A percentile compares a stretch with the other conserved stretches of the same genome.
These are phyloP conservation scores for Podarcis raffonei DNA, from an alignment of 2,113 vertebrate species.

Conservation along the genomic window DNA sequence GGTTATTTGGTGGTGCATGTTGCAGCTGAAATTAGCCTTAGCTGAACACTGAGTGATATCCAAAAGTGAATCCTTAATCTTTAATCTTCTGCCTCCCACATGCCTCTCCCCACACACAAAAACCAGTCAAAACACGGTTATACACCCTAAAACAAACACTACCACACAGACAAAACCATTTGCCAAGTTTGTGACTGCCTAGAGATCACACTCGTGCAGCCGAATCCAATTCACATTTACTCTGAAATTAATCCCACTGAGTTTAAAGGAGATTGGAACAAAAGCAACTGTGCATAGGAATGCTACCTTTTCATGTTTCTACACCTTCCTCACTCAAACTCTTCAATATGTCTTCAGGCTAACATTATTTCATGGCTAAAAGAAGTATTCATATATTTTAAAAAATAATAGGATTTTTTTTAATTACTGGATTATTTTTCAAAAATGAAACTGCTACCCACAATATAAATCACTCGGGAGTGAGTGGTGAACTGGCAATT, in stretches of 20 bases:
- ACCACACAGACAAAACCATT: too few species aligned
- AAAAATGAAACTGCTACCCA: neutral
- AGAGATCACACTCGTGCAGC: neutral
- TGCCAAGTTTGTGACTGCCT: neutral
- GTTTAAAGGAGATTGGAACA: neutral
- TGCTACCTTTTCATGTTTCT: neutral
- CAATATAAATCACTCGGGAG: neutral
- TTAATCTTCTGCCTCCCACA: too few species aligned
- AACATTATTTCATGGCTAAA: neutral
- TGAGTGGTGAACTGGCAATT: neutral
- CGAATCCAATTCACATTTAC: neutral
- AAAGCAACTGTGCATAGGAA: neutral
- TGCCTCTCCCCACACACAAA: too few species aligned
- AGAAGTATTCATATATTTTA: neutral
- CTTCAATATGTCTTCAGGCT: neutral
- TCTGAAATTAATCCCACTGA: neutral
- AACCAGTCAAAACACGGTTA: too few species aligned
- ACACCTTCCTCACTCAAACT: neutral
- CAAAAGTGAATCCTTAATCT: too few species aligned
- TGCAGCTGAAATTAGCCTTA: too few species aligned
- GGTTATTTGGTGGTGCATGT: too few species aligned
- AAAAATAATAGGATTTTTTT: neutral
- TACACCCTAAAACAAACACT: too few species aligned
- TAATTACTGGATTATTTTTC: neutral
- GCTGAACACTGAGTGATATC: too few species aligned